Evolutionary conservation across 2,888 invertebrate genomes (phyloP), one percentile per base, ranked within the genome.

Genomic region (Acrobasis repandana): DNA sequence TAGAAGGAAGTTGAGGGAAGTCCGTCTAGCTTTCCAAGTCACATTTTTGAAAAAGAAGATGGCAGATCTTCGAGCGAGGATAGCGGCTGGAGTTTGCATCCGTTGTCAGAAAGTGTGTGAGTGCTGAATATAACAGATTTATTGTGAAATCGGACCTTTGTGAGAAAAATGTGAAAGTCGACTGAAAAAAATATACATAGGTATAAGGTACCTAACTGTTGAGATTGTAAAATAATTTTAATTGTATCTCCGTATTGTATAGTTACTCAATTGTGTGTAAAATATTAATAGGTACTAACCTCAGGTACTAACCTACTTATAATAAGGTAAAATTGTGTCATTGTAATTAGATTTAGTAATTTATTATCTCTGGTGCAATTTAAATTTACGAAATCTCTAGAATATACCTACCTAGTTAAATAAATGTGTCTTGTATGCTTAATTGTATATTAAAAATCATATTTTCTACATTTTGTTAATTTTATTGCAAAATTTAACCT

Each of bases 21-120:
- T 98, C 70, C 98, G 98, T 75, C 95, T 98, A 46, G 97, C 98
- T 0, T 95, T 98, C 48, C 93, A 98, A 61, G 97, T 97, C 0
- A 96, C 96, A 0, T 96, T 95, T 73, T 90, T 99, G 28, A 79
- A 74, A 64, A 83, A 78, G 34, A 78, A 86, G 69, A 66, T 86
- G 10, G 74, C 83, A 0, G 69, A 73, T 11, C 61, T 89, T 20
- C 82, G 83, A 58, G 65, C 81, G 0, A 64, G 75, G 28, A 60
- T 87, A 11, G 79, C 77, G 0, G 61, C 75, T 0, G 72, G 68
- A 60, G 56, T 70, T 2, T 85, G 84, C 62, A 66, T 51, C 0
- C 65, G 72, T 9, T 85, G 85, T 57, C 50, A 28, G 5, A 50
- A 50, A n/a, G 28, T 50, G 20, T 28, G 28, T 3, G 50, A 50